These are phyloP conservation scores for Athalia rosae DNA, from an alignment of 2,888 invertebrate species.

Conservation along the genomic window DNA sequence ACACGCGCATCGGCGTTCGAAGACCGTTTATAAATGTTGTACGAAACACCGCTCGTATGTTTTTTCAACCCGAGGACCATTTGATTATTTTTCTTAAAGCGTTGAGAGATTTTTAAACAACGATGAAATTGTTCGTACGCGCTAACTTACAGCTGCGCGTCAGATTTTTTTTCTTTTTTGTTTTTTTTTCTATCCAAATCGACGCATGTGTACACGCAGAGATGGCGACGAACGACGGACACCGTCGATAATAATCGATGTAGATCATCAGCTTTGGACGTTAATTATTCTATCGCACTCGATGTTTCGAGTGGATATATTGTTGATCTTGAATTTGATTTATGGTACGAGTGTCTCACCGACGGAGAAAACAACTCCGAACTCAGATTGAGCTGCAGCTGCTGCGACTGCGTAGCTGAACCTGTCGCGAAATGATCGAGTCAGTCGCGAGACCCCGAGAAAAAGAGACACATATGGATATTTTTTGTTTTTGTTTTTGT, in stretches of 20 bases:
- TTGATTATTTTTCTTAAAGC: too few relatives aligned
- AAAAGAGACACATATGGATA: too few relatives aligned
- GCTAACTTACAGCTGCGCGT: not conserved
- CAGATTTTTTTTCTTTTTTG: not conserved
- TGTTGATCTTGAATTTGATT: conserved; percentile 15
- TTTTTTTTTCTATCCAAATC: not conserved
- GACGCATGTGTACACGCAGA: too few relatives aligned
- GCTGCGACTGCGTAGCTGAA: not conserved
- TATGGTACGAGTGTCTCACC: not conserved
- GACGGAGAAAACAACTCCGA: conserved; percentile 17
- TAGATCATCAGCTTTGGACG: not conserved
- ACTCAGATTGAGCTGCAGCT: not conserved
- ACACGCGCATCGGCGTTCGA: not conserved
- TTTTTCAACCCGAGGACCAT: not conserved
- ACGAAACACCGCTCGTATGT: not conserved
- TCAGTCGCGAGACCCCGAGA: not conserved
- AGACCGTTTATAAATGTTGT: not conserved
- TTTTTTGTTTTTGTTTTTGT: too few relatives aligned
- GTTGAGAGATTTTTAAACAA: too few relatives aligned
- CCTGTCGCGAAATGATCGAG: not conserved
- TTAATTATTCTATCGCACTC: conserved; percentile 4
- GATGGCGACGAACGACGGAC: too few relatives aligned
- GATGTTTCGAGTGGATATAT: not conserved
- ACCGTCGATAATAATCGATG: too few relatives aligned
- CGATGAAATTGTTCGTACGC: too few relatives aligned